Conservation (phyloP, 2,113 vertebrate genomes). For the Melozone crissalis region DNA sequence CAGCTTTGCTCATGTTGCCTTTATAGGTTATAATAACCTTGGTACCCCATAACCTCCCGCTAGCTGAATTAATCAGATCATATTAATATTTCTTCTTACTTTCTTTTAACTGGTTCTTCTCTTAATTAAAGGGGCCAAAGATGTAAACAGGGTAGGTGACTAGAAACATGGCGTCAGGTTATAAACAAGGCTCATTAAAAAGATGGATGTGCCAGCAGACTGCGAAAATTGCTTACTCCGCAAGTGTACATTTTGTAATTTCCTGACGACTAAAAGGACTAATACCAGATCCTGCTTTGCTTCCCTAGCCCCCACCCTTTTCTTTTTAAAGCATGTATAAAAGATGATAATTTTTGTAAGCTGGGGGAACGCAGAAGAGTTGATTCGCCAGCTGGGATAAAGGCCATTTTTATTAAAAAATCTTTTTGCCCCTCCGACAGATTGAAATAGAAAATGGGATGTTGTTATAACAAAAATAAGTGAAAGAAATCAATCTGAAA, state of each 20-base stretch:
- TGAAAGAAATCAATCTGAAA: neutral
- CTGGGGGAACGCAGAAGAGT: conserved; percentile 56
- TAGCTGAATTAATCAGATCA: conserved; percentile 89
- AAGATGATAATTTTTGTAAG: conserved; percentile 83
- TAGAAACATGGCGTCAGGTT: conserved; percentile 80
- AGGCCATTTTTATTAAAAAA: conserved; percentile 55
- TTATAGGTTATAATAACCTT: conserved; percentile 91
- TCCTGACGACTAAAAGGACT: conserved; percentile 84
- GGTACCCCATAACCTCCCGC: conserved; percentile 87
- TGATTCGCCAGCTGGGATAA: conserved; percentile 75
- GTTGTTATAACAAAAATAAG: neutral
- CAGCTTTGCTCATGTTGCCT: conserved; percentile 82
- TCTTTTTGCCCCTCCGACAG: neutral
- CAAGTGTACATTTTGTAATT: conserved; percentile 86
- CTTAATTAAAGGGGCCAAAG: conserved; percentile 90
- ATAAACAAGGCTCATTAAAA: conserved; percentile 93
- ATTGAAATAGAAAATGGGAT: conserved; percentile 13
- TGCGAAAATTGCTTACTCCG: conserved; percentile 86
- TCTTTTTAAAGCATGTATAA: conserved; percentile 73
- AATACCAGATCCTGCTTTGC: conserved; percentile 75
- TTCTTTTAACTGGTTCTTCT: conserved; percentile 88
- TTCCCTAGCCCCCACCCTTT: conserved; percentile 58
- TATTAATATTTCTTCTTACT: conserved; percentile 87
- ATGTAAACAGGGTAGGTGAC: conserved; percentile 87
- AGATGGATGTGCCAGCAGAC: conserved; percentile 84